Conservation (phyloP, 2,797 vertebrate species). For the Sylvilagus floridanus region DNA sequence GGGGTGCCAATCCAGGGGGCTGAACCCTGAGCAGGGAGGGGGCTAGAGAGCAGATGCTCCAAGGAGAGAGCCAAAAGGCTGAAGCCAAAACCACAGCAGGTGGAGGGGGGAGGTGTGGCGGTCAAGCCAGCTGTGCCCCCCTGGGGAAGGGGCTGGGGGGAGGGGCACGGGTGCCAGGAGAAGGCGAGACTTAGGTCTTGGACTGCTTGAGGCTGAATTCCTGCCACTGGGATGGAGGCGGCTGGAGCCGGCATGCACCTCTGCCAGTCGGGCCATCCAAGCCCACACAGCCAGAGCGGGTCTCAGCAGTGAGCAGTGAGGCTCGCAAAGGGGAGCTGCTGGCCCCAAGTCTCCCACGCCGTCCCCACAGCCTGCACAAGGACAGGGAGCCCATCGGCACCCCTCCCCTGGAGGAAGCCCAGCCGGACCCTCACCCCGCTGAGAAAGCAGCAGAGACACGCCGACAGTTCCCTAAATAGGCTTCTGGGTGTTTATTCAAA, state of each 20-base stretch:
- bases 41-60: fast-evolving
- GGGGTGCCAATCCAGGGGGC: too few species aligned
- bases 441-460: slow-evolving; percentile 63
- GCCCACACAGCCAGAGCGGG: not conserved
- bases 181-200: not conserved
- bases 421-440: not conserved
- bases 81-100: too few species aligned
- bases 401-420: not conserved
- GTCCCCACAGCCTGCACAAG: not conserved
- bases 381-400: too few species aligned
- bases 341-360: not conserved
- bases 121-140: not conserved
- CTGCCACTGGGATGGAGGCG: too few species aligned
- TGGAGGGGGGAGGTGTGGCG: not conserved
- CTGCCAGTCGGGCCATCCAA: fast-evolving
- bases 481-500: slow-evolving; percentile 80
- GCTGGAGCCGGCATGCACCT: not conserved
- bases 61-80: fast-evolving
- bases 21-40: not conserved
- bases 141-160: not conserved
- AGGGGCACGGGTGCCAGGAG: not conserved
- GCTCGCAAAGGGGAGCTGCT: not conserved
- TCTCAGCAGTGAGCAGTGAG: not conserved
- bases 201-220: not conserved
- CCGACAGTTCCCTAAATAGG: slow-evolving; percentile 66